Percentiles rank a stretch among this genome's conserved stretches.
These are phyloP conservation scores for Panagrolaimus sp. DNA, from an alignment of 1,140 invertebrate species.

Conservation along the genomic window DNA sequence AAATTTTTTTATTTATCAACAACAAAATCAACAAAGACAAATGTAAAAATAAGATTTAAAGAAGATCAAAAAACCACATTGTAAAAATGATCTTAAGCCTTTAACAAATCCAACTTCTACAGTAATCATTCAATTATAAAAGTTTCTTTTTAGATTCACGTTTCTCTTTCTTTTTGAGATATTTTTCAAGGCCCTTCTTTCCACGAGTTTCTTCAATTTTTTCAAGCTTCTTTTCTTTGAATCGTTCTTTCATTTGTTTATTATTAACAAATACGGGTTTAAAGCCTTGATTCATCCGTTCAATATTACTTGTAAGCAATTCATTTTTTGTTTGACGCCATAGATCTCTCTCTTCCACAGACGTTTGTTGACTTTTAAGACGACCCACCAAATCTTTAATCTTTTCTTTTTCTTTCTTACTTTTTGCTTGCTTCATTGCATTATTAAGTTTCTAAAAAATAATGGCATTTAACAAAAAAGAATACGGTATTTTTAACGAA, in stretches of 20 bases:
- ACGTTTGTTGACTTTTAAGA: neutral
- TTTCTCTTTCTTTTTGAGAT: neutral
- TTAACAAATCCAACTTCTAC: no score
- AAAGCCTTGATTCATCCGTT: conserved; percentile 1
- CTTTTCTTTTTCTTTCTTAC: no score
- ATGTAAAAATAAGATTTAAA: neutral
- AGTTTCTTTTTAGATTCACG: conserved; percentile 12
- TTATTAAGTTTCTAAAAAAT: no score
- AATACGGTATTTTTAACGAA: neutral
- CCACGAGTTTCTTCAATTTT: neutral
- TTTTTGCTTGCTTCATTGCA: no score
- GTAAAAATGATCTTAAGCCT: no score
- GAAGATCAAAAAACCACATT: no score
- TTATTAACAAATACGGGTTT: neutral
- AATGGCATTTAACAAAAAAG: no score
- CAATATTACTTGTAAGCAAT: neutral
- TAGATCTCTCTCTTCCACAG: conserved; percentile 2
- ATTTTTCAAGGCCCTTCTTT: neutral
- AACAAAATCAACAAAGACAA: conserved; percentile 14
- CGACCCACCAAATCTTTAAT: neutral
- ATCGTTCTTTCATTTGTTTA: neutral
- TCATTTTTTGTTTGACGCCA: conserved; percentile 6
- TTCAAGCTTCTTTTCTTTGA: conserved; percentile 9
- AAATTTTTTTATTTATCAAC: no score
- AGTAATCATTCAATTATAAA: neutral